phyloP scores from a whole-genome alignment of 2,797 vertebrate species.

The Centroberyx gerrardi region DNA sequence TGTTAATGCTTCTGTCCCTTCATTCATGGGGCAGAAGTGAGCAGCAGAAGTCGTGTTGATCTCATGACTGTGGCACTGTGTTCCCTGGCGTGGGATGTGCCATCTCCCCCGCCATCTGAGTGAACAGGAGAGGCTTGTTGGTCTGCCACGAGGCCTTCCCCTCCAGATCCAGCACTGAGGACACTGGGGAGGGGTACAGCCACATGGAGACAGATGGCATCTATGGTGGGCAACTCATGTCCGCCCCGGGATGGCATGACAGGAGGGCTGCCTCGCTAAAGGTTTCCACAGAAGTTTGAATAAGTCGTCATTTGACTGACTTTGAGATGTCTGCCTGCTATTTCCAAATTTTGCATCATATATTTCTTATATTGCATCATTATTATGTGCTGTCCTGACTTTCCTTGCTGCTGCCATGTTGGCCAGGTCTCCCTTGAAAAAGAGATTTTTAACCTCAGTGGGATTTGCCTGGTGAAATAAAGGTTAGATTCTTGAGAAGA shows the following conservation, averaged over 20 bases:
- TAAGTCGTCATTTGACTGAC: neutral
- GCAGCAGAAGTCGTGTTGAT: constrained; percentile 57
- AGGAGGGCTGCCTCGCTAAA: constrained; percentile 38
- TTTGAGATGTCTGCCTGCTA: neutral
- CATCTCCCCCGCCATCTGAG: constrained; percentile 75
- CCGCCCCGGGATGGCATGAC: constrained; percentile 63
- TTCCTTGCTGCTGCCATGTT: neutral
- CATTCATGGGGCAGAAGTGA: constrained; percentile 39
- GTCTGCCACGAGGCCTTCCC: constrained; percentile 63
- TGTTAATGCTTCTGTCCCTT: constrained; percentile 36
- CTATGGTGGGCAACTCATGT: constrained; percentile 50
- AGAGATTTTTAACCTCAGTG: neutral
- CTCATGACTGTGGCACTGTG: constrained; percentile 69
- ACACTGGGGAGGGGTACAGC: constrained; percentile 60
- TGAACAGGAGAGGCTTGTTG: constrained; percentile 77
- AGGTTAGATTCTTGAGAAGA: neutral
- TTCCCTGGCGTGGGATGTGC: constrained; percentile 70
- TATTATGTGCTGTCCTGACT: neutral
- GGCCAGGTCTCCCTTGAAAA: neutral
- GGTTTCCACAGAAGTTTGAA: constrained; percentile 35
- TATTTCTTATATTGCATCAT: neutral
- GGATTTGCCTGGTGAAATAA: neutral
- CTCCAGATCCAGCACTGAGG: constrained; percentile 65
- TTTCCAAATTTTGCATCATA: neutral
- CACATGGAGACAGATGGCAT: constrained; percentile 76